phyloP scores from a whole-genome alignment of 2,113 vertebrate species.

The Oncorhynchus keta region DNA sequence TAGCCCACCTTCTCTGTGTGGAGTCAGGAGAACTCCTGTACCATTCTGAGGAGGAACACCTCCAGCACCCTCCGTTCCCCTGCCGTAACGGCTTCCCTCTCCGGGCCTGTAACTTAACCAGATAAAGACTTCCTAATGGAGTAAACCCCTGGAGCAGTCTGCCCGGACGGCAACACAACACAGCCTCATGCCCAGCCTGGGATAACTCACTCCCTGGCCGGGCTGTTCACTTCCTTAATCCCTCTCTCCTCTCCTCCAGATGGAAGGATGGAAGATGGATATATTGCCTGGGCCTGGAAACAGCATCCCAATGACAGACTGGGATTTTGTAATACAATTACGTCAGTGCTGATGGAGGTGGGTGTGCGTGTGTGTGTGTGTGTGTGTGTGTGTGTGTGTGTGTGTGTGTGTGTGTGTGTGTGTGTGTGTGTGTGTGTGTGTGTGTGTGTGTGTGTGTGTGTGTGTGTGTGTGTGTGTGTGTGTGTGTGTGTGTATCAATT shows the following conservation, averaged over 20 bases:
- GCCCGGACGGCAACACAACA: background rate
- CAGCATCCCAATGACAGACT: slow-evolving; percentile 83
- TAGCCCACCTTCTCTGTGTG: background rate
- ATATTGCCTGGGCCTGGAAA: slow-evolving; percentile 76
- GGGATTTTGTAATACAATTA: slow-evolving; percentile 97
- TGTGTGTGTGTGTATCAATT: slow-evolving; percentile 87
- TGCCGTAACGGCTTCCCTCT: slow-evolving; percentile 22
- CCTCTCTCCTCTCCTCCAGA: slow-evolving; percentile 49
- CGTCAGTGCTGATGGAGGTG: slow-evolving; percentile 29
- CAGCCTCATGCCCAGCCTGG: slow-evolving; percentile 28
- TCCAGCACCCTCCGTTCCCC: slow-evolving; percentile 13
- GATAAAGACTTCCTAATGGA: slow-evolving; percentile 42
- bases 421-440: background rate
- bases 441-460: too few species aligned
- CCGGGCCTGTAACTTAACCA: slow-evolving; percentile 42
- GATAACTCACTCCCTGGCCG: slow-evolving; percentile 13
- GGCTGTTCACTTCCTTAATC: slow-evolving; percentile 16
- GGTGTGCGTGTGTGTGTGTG: too few species aligned
- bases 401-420: background rate
- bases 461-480: too few species aligned
- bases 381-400: too few species aligned
- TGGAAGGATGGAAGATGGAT: slow-evolving; percentile 60
- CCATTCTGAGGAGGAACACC: slow-evolving; percentile 13
- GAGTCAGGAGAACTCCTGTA: background rate
- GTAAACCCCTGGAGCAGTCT: slow-evolving; percentile 33